Evolutionary conservation across 2,797 vertebrate genomes (phyloP).

Genomic region (Poecilia picta): DNA sequence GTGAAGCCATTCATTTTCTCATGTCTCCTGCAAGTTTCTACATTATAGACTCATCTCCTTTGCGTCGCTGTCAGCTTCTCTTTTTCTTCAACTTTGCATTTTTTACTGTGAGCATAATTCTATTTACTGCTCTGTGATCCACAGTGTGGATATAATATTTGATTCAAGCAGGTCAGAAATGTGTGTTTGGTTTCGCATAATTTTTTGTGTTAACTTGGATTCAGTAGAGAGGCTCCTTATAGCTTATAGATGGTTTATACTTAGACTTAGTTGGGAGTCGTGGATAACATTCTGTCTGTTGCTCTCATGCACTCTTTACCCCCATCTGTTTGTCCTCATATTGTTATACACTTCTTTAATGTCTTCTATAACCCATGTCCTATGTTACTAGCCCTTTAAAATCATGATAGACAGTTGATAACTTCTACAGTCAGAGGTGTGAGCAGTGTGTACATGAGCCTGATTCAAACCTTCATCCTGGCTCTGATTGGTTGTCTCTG

Average conservation of each 20-base stretch:
- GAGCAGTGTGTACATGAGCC: no score
- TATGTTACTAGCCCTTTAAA: not conserved
- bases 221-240: not conserved
- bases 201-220: not conserved
- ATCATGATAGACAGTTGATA: not conserved
- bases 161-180: not conserved
- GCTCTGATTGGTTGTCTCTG: no score
- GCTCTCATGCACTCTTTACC: not conserved
- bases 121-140: not conserved
- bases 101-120: not conserved
- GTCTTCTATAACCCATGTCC: not conserved
- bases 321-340: not conserved
- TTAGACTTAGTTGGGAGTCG: not conserved
- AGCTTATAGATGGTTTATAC: not conserved
- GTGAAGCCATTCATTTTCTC: slow-evolving; percentile 23
- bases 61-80: not conserved
- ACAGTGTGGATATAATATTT: not conserved
- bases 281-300: not conserved
- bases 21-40: slow-evolving; percentile 7
- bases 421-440: not conserved
- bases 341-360: not conserved
- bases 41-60: not conserved
- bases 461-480: no score
- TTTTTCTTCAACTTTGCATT: not conserved
- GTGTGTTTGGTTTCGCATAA: not conserved